These are phyloP conservation scores for Chloroceryle aenea DNA, from an alignment of 2,113 vertebrate genomes.

Conservation along the genomic window DNA sequence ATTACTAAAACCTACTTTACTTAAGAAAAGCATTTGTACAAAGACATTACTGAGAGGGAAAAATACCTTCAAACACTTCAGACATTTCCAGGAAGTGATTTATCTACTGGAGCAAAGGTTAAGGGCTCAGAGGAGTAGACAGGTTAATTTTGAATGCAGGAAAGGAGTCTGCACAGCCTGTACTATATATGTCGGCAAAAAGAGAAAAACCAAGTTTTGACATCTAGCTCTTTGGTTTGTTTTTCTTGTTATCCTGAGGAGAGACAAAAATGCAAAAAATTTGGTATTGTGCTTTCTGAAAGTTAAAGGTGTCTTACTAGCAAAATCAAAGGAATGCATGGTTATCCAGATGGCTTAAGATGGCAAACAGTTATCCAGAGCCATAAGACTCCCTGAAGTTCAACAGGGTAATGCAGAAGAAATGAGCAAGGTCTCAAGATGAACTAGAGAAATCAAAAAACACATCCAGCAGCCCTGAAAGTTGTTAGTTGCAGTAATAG, in stretches of 20 bases:
- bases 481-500: not conserved
- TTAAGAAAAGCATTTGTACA: not conserved
- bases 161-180: not conserved
- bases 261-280: not conserved
- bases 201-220: not conserved
- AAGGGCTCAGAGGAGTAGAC: not conserved
- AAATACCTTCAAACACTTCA: not conserved
- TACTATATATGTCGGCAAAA: not conserved
- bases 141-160: slow-evolving; percentile 10
- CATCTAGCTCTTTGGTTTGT: not conserved
- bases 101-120: slow-evolving; percentile 15
- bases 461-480: not conserved
- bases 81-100: slow-evolving; percentile 36
- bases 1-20: slow-evolving; percentile 11
- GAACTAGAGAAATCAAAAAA: not conserved
- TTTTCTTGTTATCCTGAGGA: not conserved
- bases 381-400: not conserved
- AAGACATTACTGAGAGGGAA: not conserved
- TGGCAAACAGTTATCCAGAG: slow-evolving; percentile 13
- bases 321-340: not conserved
- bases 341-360: not conserved
- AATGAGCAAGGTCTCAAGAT: not conserved
- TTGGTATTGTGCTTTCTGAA: not conserved
- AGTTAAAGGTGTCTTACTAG: not conserved
- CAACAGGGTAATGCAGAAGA: not conserved